Conservation (phyloP, 2,797 vertebrate genomes). For the Channa striata region DNA sequence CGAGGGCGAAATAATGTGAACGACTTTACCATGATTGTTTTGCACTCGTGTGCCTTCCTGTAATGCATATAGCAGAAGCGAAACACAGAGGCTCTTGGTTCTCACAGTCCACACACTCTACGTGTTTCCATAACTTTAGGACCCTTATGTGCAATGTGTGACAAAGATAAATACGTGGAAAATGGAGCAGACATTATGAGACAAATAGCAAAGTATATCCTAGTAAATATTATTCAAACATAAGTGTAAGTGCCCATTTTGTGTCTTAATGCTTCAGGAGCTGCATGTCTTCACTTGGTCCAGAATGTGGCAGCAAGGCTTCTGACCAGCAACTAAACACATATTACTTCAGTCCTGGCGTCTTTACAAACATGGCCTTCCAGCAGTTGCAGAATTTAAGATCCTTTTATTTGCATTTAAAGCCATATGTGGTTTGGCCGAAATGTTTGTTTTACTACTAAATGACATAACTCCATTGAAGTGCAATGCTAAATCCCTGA, state of each 20-base stretch:
- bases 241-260: constrained; percentile 30
- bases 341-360: constrained; percentile 67
- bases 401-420: constrained; percentile 69
- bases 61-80: constrained; percentile 59
- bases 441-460: too few species aligned
- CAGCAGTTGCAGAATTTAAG: constrained; percentile 64
- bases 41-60: constrained; percentile 54
- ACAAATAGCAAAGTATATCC: constrained; percentile 1
- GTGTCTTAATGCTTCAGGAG: constrained; percentile 21
- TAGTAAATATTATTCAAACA: constrained; percentile 21
- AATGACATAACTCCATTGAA: too few species aligned
- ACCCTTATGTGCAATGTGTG: constrained; percentile 27
- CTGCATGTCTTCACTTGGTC: constrained; percentile 40
- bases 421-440: constrained; percentile 68
- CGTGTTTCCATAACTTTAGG: constrained; percentile 58
- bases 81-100: constrained; percentile 40
- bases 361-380: constrained; percentile 34
- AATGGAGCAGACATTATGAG: constrained; percentile 16
- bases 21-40: constrained; percentile 51
- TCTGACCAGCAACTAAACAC: constrained; percentile 57
- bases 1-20: constrained; percentile 57
- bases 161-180: constrained; percentile 28
- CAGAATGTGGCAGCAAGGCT: constrained; percentile 49
- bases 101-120: constrained; percentile 49
- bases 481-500: too few species aligned